Conservation (phyloP, 2,888 invertebrate species). For the Stenodera caucasica region DNA sequence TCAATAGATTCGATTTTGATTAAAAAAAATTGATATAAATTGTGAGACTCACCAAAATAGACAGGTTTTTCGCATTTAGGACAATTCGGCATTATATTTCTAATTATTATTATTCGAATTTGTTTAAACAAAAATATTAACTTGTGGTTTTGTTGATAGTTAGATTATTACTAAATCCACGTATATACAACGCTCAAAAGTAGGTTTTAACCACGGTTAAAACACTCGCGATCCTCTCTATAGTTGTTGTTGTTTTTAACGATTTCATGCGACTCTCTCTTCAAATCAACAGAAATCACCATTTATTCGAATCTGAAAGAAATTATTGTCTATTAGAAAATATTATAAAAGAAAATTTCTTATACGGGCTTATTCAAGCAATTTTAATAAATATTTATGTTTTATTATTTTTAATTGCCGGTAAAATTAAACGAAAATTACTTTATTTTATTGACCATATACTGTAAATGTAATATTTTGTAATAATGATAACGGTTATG, state of each 20-base stretch:
- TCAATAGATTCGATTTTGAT: too few species aligned
- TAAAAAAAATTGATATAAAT: background rate
- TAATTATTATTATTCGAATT: background rate
- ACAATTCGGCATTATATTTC: slow-evolving; percentile 59
- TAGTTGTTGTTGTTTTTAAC: background rate
- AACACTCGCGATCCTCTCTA: background rate
- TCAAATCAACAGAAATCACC: too few species aligned
- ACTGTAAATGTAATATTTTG: background rate
- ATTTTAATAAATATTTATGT: too few species aligned
- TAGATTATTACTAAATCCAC: slow-evolving; percentile 3
- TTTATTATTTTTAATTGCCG: too few species aligned
- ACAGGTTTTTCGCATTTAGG: slow-evolving; percentile 65
- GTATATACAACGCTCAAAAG: background rate
- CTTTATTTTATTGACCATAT: too few species aligned
- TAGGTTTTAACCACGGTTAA: background rate
- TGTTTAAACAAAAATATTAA: background rate
- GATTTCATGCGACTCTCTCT: background rate
- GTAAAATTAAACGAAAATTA: too few species aligned
- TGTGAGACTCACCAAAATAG: slow-evolving; percentile 60
- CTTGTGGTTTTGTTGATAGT: slow-evolving; percentile 2
- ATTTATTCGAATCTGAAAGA: too few species aligned
- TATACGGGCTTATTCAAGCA: too few species aligned
- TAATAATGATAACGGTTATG: background rate
- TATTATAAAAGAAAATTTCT: too few species aligned
- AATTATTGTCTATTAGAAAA: too few species aligned